Percentiles rank a stretch among this genome's conserved stretches.
These are phyloP conservation scores for Sminthopsis crassicaudata DNA, from an alignment of 2,113 vertebrate genomes.

Conservation along the genomic window DNA sequence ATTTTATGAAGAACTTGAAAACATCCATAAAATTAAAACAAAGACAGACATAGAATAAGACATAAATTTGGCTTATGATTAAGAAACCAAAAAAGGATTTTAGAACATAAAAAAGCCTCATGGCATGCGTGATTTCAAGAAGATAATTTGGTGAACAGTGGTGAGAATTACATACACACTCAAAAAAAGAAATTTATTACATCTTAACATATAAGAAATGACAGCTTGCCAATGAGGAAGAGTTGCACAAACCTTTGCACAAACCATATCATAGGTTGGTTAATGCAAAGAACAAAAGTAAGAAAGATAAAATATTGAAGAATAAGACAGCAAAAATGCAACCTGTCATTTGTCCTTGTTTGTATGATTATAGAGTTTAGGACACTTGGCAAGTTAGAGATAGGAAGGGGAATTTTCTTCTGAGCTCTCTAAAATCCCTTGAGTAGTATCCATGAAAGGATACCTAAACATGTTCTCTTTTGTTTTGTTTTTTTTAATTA, in stretches of 20 bases:
- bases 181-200: not conserved
- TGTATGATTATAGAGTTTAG: not conserved
- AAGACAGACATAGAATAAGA: not conserved
- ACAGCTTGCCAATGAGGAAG: not conserved
- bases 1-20: not conserved
- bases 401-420: not conserved
- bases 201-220: not conserved
- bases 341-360: not conserved
- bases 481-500: too few relatives aligned
- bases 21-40: not conserved
- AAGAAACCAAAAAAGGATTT: not conserved
- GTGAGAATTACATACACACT: not conserved
- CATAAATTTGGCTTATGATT: not conserved
- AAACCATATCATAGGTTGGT: not conserved
- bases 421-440: not conserved
- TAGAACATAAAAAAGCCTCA: not conserved
- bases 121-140: not conserved
- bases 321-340: not conserved
- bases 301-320: not conserved
- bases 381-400: not conserved
- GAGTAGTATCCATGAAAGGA: not conserved
- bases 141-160: not conserved
- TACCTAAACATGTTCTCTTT: not conserved
- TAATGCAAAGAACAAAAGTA: not conserved
- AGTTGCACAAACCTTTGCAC: not conserved